phyloP scores from a whole-genome alignment of 2,797 vertebrate genomes.

The Eidolon dupreanum region DNA sequence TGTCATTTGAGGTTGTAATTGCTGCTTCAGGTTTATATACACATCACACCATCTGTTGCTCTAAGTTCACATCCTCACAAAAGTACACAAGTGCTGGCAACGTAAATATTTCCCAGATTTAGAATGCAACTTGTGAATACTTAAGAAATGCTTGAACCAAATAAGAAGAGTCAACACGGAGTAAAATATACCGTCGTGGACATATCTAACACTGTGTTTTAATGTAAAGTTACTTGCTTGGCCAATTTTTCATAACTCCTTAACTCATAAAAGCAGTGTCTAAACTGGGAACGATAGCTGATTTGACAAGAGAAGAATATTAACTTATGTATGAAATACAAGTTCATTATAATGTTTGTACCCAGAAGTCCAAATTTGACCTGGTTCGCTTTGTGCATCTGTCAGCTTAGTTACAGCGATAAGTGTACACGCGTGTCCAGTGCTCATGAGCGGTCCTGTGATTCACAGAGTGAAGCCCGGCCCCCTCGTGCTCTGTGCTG shows the following conservation, averaged over 20 bases:
- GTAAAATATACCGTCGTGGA: not conserved
- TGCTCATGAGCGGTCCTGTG: not conserved
- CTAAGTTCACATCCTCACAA: not conserved
- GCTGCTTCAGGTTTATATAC: not conserved
- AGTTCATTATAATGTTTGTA: constrained; percentile 32
- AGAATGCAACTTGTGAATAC: not conserved
- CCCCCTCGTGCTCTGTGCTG: not conserved
- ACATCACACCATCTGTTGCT: not conserved
- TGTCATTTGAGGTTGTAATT: not conserved
- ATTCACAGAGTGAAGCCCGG: not conserved
- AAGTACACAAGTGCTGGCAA: not conserved
- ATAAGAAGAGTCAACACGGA: constrained; percentile 24
- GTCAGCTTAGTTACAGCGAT: not conserved
- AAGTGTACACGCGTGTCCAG: not conserved
- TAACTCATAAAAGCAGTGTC: not conserved
- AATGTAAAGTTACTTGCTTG: not conserved
- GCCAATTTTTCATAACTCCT: not conserved
- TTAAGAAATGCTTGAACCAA: constrained; percentile 43
- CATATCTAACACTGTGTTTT: not conserved
- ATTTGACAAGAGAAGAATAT: constrained; percentile 12
- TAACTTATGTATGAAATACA: constrained; percentile 35
- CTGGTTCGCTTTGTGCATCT: not conserved
- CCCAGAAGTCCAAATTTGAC: not conserved
- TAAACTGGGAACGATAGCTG: not conserved
- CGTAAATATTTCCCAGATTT: not conserved